A percentile compares a stretch with the other conserved stretches of the same genome.
Conservation (phyloP, 2,888 invertebrate species). For the Kryphioiulus occultus region DNA sequence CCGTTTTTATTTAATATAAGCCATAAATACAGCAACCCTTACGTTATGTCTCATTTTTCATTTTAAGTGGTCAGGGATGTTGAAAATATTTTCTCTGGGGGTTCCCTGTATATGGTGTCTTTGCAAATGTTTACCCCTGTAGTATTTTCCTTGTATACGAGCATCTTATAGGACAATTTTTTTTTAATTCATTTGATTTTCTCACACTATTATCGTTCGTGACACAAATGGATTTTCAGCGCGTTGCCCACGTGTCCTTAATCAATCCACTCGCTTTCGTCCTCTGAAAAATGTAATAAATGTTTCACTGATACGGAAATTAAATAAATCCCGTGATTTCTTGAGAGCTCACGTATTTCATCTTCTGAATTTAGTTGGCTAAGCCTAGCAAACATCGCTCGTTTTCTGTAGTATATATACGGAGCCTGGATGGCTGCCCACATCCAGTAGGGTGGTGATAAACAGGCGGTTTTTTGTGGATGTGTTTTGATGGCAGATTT, state of each 20-base stretch:
- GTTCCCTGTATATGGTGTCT: no score
- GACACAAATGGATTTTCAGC: not conserved
- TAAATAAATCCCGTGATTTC: not conserved
- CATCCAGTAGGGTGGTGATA: not conserved
- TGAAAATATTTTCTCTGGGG: no score
- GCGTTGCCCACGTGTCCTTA: not conserved
- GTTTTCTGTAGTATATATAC: not conserved
- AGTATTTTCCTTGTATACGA: no score
- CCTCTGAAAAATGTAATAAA: not conserved
- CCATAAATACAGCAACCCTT: no score
- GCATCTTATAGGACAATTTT: no score
- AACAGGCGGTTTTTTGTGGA: not conserved
- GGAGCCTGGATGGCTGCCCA: not conserved
- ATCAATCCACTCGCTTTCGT: not conserved
- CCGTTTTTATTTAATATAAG: no score
- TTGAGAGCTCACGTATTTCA: constrained; percentile 20
- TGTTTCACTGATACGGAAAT: not conserved
- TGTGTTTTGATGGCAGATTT: not conserved
- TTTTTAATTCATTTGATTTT: no score
- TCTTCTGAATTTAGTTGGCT: not conserved
- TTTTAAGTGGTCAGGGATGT: no score
- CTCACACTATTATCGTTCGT: no score
- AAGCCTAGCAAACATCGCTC: not conserved
- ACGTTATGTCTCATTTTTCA: no score
- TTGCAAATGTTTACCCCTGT: no score